Evolutionary conservation across 2,113 vertebrate species (phyloP).

Genomic region (Spizaetus ornatus): DNA sequence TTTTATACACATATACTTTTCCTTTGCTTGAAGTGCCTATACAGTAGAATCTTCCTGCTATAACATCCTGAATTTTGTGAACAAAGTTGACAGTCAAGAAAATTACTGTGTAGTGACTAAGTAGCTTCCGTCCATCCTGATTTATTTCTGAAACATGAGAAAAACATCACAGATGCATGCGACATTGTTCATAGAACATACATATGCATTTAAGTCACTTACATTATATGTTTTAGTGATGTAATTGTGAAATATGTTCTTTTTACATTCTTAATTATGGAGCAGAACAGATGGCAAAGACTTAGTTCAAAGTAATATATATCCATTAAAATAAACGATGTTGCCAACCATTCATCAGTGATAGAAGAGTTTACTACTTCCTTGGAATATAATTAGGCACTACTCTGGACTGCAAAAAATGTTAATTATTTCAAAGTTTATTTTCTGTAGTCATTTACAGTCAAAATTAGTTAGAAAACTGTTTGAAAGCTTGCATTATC

Average conservation of each 20-base stretch:
- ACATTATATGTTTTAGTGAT: conserved; percentile 25
- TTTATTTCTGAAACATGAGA: not conserved
- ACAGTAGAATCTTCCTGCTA: not conserved
- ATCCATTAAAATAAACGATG: conserved; percentile 63
- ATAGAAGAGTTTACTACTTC: conserved; percentile 21
- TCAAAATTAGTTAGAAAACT: not conserved
- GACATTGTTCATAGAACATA: not conserved
- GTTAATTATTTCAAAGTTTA: conserved; percentile 21
- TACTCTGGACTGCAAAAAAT: not conserved
- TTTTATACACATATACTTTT: not conserved
- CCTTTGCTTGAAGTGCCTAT: not conserved
- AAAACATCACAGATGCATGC: conserved; percentile 4
- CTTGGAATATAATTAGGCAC: conserved; percentile 20
- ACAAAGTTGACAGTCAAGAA: not conserved
- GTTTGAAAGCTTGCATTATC: not conserved
- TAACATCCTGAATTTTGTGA: not conserved
- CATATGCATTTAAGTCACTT: conserved; percentile 49
- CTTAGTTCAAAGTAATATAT: conserved; percentile 58
- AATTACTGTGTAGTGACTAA: not conserved
- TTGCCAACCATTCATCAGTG: conserved; percentile 41
- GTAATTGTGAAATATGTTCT: conserved; percentile 59
- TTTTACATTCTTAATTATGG: conserved; percentile 62
- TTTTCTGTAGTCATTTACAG: conserved; percentile 18
- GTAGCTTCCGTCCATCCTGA: not conserved
- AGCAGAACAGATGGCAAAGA: conserved; percentile 64